These are phyloP conservation scores for Drosophila maculinotata DNA, from an alignment of 2,888 invertebrate species.

Conservation along the genomic window DNA sequence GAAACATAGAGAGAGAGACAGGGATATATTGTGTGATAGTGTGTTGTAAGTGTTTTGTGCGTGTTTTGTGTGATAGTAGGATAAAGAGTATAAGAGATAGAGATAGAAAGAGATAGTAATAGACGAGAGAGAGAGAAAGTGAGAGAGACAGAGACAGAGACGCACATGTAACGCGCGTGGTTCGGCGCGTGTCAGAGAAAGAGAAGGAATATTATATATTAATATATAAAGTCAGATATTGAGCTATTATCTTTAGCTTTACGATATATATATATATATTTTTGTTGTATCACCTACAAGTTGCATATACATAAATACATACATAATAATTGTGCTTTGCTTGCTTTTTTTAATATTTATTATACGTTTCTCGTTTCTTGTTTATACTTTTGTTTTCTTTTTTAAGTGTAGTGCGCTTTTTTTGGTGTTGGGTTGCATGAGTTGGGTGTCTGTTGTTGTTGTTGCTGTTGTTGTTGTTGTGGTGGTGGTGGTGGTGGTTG, in stretches of 20 bases:
- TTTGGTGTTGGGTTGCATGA: conserved; percentile 41
- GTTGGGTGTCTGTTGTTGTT: conserved; percentile 40
- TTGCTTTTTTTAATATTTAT: conserved; percentile 30
- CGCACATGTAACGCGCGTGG: conserved; percentile 59
- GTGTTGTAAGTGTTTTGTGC: conserved; percentile 17
- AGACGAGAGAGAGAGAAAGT: conserved; percentile 9
- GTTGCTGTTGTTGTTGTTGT: conserved; percentile 10
- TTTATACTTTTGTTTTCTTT: conserved; percentile 27
- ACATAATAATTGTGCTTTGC: conserved; percentile 56
- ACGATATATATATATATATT: conserved; percentile 28
- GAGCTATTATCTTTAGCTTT: conserved; percentile 56
- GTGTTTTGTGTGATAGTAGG: conserved; percentile 18
- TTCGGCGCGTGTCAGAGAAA: conserved; percentile 67
- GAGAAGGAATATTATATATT: conserved; percentile 68
- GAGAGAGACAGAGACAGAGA: conserved; percentile 33
- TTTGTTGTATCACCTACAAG: conserved; percentile 25
- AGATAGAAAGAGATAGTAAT: conserved; percentile 13
- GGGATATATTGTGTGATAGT: conserved; percentile 23
- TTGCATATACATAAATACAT: conserved; percentile 62
- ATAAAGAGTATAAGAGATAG: conserved; percentile 8
- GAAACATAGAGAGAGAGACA: conserved; percentile 29
- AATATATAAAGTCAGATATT: conserved; percentile 55
- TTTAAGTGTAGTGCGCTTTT: conserved; percentile 52
- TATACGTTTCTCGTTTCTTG: conserved; percentile 26
- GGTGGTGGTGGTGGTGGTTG: conserved; percentile 29